Evolutionary conservation across 2,113 vertebrate genomes (phyloP).

Genomic region (Anseranas semipalmata): DNA sequence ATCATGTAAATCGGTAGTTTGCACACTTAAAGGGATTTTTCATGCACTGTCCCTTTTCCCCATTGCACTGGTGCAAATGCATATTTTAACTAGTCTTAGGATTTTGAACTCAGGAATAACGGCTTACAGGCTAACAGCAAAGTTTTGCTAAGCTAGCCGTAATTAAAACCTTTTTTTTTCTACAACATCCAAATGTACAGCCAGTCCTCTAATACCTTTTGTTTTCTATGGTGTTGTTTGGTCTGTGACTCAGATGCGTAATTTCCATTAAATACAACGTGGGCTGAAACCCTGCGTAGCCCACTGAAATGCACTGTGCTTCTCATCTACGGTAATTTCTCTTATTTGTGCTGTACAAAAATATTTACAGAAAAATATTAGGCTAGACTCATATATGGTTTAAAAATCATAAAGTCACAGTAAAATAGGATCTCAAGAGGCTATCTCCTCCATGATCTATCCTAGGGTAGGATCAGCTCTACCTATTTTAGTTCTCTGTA

Average conservation of each 20-base stretch:
- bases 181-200: background rate
- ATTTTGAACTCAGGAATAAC: background rate
- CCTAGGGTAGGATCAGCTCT: background rate
- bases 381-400: background rate
- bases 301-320: background rate
- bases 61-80: background rate
- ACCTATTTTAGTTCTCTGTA: background rate
- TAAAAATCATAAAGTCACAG: background rate
- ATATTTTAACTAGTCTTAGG: background rate
- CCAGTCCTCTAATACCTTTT: background rate
- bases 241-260: background rate
- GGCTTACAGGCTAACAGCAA: background rate
- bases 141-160: fast-evolving
- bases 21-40: background rate
- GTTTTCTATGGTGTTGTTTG: background rate
- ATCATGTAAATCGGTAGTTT: background rate
- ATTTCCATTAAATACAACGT: constrained; percentile 26
- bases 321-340: background rate
- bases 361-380: background rate
- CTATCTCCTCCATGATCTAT: background rate
- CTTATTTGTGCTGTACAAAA: background rate
- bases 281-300: background rate
- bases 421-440: background rate
- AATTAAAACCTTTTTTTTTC: background rate
- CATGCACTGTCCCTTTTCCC: background rate